A percentile compares a stretch with the other conserved stretches of the same genome.
These are phyloP conservation scores for Enteromius unitaeniatus DNA, from an alignment of 2,797 vertebrate species.

Conservation along the genomic window DNA sequence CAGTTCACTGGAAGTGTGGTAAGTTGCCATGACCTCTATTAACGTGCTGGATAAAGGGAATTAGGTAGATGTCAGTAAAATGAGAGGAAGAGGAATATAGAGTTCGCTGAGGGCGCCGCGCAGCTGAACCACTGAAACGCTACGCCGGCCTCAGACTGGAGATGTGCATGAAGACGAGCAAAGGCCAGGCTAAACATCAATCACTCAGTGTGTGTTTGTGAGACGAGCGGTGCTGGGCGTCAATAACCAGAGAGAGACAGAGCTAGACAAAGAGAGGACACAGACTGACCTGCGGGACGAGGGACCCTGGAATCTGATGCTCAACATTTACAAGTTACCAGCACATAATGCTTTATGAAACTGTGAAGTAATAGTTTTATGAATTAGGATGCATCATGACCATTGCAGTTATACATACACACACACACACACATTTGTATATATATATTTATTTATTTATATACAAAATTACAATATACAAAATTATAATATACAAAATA, in stretches of 20 bases:
- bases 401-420: background rate
- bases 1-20: background rate
- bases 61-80: constrained; percentile 49
- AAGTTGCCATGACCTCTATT: constrained; percentile 12
- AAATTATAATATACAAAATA: too few relatives aligned
- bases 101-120: constrained; percentile 82
- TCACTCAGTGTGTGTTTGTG: constrained; percentile 75
- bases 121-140: constrained; percentile 87
- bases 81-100: constrained; percentile 52
- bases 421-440: too few relatives aligned
- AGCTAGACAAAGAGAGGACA: constrained; percentile 75
- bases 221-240: constrained; percentile 82
- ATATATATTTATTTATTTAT: too few relatives aligned
- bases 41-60: constrained; percentile 27
- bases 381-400: background rate
- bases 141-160: constrained; percentile 76
- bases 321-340: constrained; percentile 10
- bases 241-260: constrained; percentile 80
- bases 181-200: constrained; percentile 85
- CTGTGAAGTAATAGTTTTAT: background rate
- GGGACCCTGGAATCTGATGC: constrained; percentile 70
- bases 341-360: constrained; percentile 5
- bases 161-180: constrained; percentile 76
- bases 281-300: constrained; percentile 58
- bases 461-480: too few relatives aligned